phyloP scores from a whole-genome alignment of 2,888 invertebrate genomes.

The Yponomeuta plumbellus region DNA sequence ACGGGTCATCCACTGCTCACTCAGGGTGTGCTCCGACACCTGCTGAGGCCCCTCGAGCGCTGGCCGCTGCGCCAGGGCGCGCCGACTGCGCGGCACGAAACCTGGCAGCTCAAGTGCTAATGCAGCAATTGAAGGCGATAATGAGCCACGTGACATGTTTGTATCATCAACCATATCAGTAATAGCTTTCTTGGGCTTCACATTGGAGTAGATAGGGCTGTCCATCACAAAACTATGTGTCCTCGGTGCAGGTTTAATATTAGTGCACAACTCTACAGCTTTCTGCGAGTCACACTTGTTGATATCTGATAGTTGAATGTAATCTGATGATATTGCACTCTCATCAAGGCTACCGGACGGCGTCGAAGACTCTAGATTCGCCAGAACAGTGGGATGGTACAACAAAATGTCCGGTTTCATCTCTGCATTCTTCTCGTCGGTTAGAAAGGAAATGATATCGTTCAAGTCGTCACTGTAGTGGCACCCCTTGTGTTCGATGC shows the following conservation, averaged over 20 bases:
- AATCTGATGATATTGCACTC: conserved; percentile 41
- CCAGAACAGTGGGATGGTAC: conserved; percentile 66
- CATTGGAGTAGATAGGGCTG: conserved; percentile 60
- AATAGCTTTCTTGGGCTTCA: conserved; percentile 40
- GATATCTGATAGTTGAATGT: conserved; percentile 31
- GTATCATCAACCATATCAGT: conserved; percentile 22
- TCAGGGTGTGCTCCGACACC: conserved; percentile 73
- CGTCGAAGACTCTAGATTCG: conserved; percentile 48
- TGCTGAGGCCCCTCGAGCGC: conserved; percentile 55
- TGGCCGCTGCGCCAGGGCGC: conserved; percentile 38
- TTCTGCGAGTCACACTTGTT: conserved; percentile 70
- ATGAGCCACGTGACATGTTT: conserved; percentile 33
- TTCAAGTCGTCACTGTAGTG: conserved; percentile 59
- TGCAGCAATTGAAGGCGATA: conserved; percentile 67
- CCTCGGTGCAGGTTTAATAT: conserved; percentile 51
- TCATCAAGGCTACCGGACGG: conserved; percentile 40
- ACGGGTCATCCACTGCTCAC: conserved; percentile 76
- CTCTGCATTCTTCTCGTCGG: conserved; percentile 44
- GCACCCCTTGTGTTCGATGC: conserved; percentile 32
- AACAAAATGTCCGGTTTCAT: conserved; percentile 60
- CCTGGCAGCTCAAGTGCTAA: conserved; percentile 68
- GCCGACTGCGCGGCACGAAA: conserved; percentile 60
- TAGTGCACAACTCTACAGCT: conserved; percentile 49
- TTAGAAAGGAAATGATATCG: conserved; percentile 53
- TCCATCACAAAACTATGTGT: conserved; percentile 38